Base-by-base conservation (phyloP, 2,888 invertebrate species). In the Apodemia duryi region DNA sequence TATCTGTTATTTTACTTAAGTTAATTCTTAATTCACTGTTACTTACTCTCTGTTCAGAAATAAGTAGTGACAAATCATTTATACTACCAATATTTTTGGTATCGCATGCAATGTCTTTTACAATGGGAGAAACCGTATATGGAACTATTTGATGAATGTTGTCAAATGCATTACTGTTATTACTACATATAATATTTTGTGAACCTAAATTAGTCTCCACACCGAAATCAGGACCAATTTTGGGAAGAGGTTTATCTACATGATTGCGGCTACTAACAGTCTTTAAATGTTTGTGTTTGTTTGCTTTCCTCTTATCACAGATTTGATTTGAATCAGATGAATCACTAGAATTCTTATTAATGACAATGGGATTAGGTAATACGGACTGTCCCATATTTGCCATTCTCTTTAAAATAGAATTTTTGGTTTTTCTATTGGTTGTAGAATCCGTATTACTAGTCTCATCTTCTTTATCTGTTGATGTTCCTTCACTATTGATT, bases 321-420 rank as follows among this genome's bases (percentile, higher is more conserved):
- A 68, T 73, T 60, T 84, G 81, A 77, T 78, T 81, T 62, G 81
- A 80, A 67, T 88, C 88, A 65, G 89, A 84, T 9, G 89, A 88
- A 71, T 86, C 86, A 79, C 85, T 86, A 66, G 83, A 80, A 71
- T 74, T 79, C 61, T 77, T 46, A 46, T n/a, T 75, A 67, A 73
- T 62, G 52, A 73, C 52, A 51, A 73, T 67, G 71, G 75, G 74
- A 62, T 78, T 68, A 54, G 90, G 91, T 65, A 91, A 75, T 43
- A 91, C 86, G 67, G 91, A 87, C 46, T 89, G 89, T 5, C 91
- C 90, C 85, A 91, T 85, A 68, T 71, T 84, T 61, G 91, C 88
- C 86, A 91, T 91, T 75, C 91, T 79, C 72, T 80, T 86, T 62
- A 91, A 70, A 69, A 90, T 83, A 2, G 87, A 84, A 66, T 80